These are phyloP conservation scores for Hymenochirus boettgeri DNA, from an alignment of 2,113 vertebrate genomes.

Conservation along the genomic window DNA sequence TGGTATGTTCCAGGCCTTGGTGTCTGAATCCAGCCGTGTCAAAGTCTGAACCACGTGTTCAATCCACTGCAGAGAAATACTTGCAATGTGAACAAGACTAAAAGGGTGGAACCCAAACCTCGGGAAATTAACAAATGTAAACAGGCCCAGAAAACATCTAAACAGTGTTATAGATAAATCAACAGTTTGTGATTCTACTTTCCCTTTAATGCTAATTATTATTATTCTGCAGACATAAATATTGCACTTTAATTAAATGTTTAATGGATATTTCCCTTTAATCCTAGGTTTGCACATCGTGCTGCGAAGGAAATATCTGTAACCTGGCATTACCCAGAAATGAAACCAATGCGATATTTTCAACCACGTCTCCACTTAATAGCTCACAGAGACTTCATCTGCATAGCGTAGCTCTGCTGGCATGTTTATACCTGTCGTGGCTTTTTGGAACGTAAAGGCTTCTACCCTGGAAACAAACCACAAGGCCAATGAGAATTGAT, in stretches of 20 bases:
- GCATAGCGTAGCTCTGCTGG: conserved; percentile 43
- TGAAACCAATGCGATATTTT: conserved; percentile 70
- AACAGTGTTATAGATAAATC: too few species aligned
- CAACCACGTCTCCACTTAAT: conserved; percentile 67
- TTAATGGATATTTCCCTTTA: not conserved
- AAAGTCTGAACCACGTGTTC: too few species aligned
- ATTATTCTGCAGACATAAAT: too few species aligned
- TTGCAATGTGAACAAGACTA: too few species aligned
- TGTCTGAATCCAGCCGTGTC: too few species aligned
- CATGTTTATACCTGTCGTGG: conserved; percentile 54
- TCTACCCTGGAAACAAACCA: not conserved
- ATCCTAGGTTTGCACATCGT: conserved; percentile 80
- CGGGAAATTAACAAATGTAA: too few species aligned
- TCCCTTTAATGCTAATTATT: too few species aligned
- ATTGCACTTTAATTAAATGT: not conserved
- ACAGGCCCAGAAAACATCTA: too few species aligned
- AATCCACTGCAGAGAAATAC: too few species aligned
- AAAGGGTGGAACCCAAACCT: too few species aligned
- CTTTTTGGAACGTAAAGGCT: conserved; percentile 48
- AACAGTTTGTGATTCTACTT: not conserved
- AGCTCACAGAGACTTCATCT: conserved; percentile 43
- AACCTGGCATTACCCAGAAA: conserved; percentile 79
- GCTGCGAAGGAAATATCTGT: conserved; percentile 90
- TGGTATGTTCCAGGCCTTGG: too few species aligned
- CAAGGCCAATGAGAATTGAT: not conserved